Evolutionary conservation across 2,113 vertebrate genomes (phyloP), one percentile per base, ranked within the genome.

Genomic region (Gadus macrocephalus): DNA sequence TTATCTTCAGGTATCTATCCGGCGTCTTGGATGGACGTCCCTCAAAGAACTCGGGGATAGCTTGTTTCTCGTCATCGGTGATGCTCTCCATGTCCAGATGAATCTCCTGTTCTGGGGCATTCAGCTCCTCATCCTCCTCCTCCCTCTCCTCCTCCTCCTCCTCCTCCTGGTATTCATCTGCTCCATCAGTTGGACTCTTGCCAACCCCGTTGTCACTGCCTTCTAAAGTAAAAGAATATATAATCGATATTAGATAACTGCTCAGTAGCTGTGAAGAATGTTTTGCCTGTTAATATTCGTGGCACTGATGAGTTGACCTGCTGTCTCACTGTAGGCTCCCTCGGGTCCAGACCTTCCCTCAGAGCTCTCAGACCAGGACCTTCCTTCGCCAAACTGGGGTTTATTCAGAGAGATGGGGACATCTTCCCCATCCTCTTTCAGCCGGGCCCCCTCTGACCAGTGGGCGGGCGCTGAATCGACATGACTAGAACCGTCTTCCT

Each of bases 31-130:
- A 95, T 55, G 93, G 91, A 19, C 97, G 94, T 0, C 97, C 97
- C 74, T 99, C 97, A 85, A 99, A 99, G 87, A 99, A 99, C 73
- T 99, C 97, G 1, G 96, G 92, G 81, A 98, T 95, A 49, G 97
- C 97, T 89, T 98, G 96, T 71, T 96, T 99, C 87, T 99, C 97
- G 67, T 98, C 97, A 62, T 98, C 96, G 1, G 92, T 88, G 76
- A 99, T 94, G 69, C 75, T 64, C 64, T 84, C 90, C 69, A 87
- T 89, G 84, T 98, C 94, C 76, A 99, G 84, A 71, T 93, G 86
- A 14, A 95, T 86, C 87, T 99, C 97, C 59, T 96, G 93, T 60
- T 97, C 95, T 0, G 97, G 97, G 16, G 91, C 87, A 67, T 93
- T 97, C 22, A 98, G 91, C 64, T 93, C 93, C 71, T 96, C 95